Evolutionary conservation across 2,797 vertebrate species (phyloP), one percentile per base, ranked within the genome.

Genomic region (Onychomys torridus): DNA sequence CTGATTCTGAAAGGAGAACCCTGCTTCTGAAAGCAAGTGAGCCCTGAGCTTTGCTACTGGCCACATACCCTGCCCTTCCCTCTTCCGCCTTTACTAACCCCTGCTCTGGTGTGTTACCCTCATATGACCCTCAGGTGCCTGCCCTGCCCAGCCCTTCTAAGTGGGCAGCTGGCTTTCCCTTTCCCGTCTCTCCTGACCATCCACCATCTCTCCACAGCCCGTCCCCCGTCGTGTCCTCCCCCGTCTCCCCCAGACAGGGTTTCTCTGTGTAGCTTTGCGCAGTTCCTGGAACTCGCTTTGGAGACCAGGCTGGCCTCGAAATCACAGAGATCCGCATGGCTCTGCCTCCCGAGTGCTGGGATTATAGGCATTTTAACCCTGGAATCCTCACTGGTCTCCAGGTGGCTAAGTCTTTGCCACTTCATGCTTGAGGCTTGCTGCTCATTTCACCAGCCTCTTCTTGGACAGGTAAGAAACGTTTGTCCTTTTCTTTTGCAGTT

Each of bases 401-500:
- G 83, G 19, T 84, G 37, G 6, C 34, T 63, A 32, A 84, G 37
- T 95, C 77, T 43, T 75, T 83, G 59, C 27, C 46, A 23, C 82
- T 90, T 81, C 46, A 71, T 21, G 34, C n/a, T 37, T 4, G 34
- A 46, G 49, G 19, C 52, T 6, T 4, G 71, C 52, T 55, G 19
- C 52, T 7, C 0, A 37, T 32, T 55, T 90, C 16, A 61, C 37
- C 27, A 32, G 34, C 37, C 29, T 90, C 61, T 94, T 87, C 43
- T 65, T 59, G 32, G 61, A 61, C 21, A 89, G 69, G 55, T 75
- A n/a, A 87, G 77, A 83, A 83, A 89, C 23, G 43, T 43, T 90
- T 73, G 55, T 89, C 67, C n/a, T 52, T 78, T 94, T 90, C 37
- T 89, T 55, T 89, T 73, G 23, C 49, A 89, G 43, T 91, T 94